These are phyloP conservation scores for Oreortyx pictus DNA, from an alignment of 2,797 vertebrate genomes.

Conservation along the genomic window DNA sequence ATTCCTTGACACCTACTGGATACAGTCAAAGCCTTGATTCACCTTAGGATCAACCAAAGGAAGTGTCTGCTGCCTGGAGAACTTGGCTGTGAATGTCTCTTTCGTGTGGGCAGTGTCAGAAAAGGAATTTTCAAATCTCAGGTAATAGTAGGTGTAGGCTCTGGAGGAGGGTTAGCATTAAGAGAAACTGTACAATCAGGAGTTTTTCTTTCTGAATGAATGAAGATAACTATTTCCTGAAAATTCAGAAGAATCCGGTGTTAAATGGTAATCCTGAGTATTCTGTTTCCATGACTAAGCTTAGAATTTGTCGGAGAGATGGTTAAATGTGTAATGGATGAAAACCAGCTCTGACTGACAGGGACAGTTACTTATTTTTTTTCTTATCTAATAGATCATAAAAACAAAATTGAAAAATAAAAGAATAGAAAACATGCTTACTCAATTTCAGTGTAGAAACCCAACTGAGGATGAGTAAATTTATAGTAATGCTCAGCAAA, in stretches of 20 bases:
- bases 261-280: background rate
- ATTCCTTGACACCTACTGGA: background rate
- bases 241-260: background rate
- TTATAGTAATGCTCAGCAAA: background rate
- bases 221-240: background rate
- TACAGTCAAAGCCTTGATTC: background rate
- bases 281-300: background rate
- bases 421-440: background rate
- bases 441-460: background rate
- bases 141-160: background rate
- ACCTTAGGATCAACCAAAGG: background rate
- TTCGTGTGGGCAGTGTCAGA: background rate
- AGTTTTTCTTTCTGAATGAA: background rate
- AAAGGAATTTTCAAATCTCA: background rate
- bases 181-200: background rate
- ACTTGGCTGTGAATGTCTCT: background rate
- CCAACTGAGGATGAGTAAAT: background rate
- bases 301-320: background rate
- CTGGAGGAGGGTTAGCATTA: background rate
- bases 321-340: background rate
- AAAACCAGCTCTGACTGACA: background rate
- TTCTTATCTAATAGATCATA: background rate
- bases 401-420: background rate
- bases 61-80: background rate
- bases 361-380: background rate